Percentiles rank a stretch among this genome's conserved stretches.
Conservation (phyloP, 92 coral and sea anemone genomes). For the Heteractis magnifica region DNA sequence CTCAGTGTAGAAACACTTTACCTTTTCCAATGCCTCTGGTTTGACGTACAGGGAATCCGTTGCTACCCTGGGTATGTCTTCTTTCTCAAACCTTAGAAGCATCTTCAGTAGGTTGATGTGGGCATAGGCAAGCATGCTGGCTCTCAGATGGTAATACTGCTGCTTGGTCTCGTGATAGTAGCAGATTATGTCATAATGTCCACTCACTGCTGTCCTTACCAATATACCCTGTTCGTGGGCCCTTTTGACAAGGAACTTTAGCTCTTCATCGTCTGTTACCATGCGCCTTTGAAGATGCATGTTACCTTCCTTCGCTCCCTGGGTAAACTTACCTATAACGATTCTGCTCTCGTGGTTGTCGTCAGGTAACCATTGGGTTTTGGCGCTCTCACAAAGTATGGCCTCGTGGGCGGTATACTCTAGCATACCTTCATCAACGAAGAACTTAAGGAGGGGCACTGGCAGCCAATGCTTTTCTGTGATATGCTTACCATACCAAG, state of each 20-base stretch:
- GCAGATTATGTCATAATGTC: not conserved
- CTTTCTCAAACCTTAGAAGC: no score
- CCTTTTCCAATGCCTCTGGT: no score
- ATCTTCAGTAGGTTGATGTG: not conserved
- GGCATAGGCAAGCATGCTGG: no score
- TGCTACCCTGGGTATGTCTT: slow-evolving; percentile 4
- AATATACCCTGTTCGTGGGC: not conserved
- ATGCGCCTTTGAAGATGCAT: slow-evolving; percentile 3
- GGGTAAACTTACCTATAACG: slow-evolving; percentile 14
- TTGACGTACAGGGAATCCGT: not conserved
- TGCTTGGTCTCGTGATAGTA: not conserved
- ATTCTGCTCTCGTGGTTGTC: slow-evolving; percentile 1
- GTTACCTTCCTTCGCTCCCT: slow-evolving; percentile 1
- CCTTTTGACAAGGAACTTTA: not conserved
- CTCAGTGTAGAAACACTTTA: not conserved
- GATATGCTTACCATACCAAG: no score
- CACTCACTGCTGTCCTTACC: not conserved
- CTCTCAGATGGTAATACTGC: no score
- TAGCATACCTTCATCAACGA: not conserved
- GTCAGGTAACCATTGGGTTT: not conserved
- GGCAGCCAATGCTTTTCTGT: not conserved
- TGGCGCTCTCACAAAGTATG: no score
- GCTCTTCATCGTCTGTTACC: slow-evolving; percentile 6
- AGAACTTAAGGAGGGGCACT: not conserved
- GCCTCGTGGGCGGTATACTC: not conserved